A percentile compares a stretch with the other conserved stretches of the same genome.
phyloP scores from a whole-genome alignment of 1,140 invertebrate species.

The Aphidius ervi region DNA sequence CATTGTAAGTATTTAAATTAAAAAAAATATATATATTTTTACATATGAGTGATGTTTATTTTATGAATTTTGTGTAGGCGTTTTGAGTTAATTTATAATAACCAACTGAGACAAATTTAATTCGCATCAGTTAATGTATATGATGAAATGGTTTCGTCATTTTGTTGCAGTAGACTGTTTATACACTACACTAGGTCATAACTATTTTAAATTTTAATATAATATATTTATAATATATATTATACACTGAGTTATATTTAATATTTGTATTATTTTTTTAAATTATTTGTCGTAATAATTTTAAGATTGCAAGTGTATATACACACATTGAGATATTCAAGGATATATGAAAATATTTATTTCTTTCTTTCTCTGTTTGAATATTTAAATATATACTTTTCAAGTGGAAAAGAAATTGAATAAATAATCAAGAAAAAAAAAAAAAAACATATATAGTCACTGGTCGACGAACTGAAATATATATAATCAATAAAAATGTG shows the following conservation, averaged over 20 bases:
- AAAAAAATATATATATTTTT: conserved; percentile 1
- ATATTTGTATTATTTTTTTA: too few relatives aligned
- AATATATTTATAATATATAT: too few relatives aligned
- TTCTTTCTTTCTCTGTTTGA: not conserved
- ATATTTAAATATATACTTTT: too few relatives aligned
- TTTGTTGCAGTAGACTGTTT: conserved; percentile 17
- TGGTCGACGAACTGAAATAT: not conserved
- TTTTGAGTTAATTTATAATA: conserved; percentile 37
- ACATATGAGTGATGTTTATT: conserved; percentile 9
- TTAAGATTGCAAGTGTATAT: too few relatives aligned
- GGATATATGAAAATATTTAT: not conserved
- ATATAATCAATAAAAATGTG: not conserved
- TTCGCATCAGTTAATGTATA: conserved; percentile 45
- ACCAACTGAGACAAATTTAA: conserved; percentile 48
- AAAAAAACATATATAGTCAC: too few relatives aligned
- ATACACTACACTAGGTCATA: conserved; percentile 39
- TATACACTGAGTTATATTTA: too few relatives aligned
- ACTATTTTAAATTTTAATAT: conserved; percentile 44
- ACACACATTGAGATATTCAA: too few relatives aligned
- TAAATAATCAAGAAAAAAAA: too few relatives aligned
- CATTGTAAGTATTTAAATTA: conserved; percentile 2
- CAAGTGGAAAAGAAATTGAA: too few relatives aligned
- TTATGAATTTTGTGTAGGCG: conserved; percentile 36
- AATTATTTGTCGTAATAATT: too few relatives aligned
- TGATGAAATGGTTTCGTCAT: conserved; percentile 46